Conservation (phyloP, 2,797 vertebrate species). For the Yasuhikotakia modesta region DNA sequence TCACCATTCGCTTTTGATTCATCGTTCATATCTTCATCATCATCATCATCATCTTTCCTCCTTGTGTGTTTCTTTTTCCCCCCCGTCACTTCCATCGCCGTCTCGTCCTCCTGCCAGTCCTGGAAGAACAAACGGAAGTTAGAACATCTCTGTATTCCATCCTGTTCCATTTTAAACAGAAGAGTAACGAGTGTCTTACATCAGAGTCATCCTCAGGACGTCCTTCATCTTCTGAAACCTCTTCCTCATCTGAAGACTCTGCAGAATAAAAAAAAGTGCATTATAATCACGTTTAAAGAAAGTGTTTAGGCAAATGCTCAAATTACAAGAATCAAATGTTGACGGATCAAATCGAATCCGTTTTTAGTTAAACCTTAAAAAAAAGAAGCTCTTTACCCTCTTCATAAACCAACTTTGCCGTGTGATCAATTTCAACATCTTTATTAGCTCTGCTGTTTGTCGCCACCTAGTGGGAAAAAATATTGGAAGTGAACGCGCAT, state of each 20-base stretch:
- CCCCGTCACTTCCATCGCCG: conserved; percentile 55
- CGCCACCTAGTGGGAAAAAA: conserved; percentile 79
- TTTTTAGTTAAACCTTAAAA: neutral
- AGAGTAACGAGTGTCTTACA: conserved; percentile 75
- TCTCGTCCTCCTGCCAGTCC: conserved; percentile 92
- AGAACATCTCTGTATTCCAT: neutral
- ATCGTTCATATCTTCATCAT: conserved; percentile 68
- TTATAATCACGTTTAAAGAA: too few relatives aligned
- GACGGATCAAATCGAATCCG: too few relatives aligned
- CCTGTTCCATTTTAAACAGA: neutral
- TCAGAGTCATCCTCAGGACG: conserved; percentile 89
- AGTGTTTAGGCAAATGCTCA: too few relatives aligned
- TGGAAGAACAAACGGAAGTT: conserved; percentile 57
- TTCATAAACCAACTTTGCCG: conserved; percentile 94
- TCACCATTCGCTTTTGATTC: conserved; percentile 93
- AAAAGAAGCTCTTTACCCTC: conserved; percentile 84
- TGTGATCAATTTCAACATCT: conserved; percentile 77
- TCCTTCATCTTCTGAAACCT: conserved; percentile 88
- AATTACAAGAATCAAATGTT: too few relatives aligned
- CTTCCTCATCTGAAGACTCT: conserved; percentile 92
- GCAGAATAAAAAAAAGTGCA: conserved; percentile 47
- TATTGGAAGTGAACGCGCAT: neutral
- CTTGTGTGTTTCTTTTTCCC: conserved; percentile 58
- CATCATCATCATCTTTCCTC: too few relatives aligned
- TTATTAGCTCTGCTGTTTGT: conserved; percentile 72